A percentile compares a stretch with the other conserved stretches of the same genome.
Evolutionary conservation across 2,113 vertebrate species (phyloP).

Genomic region (Lamprotornis superbus): DNA sequence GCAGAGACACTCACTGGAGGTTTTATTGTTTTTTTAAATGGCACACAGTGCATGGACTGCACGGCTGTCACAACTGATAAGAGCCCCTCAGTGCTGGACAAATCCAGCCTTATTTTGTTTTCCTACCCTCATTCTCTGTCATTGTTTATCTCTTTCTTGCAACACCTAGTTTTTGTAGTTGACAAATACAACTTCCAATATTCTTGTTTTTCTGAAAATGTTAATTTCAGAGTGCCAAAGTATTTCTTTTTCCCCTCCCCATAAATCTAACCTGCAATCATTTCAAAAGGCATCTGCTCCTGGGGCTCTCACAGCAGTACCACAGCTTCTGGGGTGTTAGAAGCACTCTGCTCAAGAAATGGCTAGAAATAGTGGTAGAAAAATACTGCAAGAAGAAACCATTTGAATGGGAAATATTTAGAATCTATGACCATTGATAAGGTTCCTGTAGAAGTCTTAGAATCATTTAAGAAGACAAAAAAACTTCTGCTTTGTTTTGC

Average conservation of each 20-base stretch:
- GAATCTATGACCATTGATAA: not conserved
- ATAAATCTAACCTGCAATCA: not conserved
- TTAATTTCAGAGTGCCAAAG: not conserved
- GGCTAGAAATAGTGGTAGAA: not conserved
- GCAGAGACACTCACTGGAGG: not conserved
- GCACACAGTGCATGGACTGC: not conserved
- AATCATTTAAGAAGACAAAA: not conserved
- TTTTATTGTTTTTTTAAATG: not conserved
- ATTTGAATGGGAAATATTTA: not conserved
- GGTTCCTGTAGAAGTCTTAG: not conserved
- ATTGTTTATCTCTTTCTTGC: slow-evolving; percentile 31
- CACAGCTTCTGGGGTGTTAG: not conserved
- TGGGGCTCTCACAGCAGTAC: not conserved
- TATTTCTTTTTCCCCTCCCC: not conserved
- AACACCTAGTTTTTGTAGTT: not conserved
- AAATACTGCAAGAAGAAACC: not conserved
- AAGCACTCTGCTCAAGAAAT: not conserved
- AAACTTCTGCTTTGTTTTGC: not conserved
- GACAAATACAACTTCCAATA: not conserved
- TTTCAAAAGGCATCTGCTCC: not conserved
- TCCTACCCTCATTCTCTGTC: not conserved
- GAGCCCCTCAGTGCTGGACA: not conserved
- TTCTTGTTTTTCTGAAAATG: not conserved
- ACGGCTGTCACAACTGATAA: slow-evolving; percentile 36
- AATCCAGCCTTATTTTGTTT: not conserved